Percentiles rank a stretch among this genome's conserved stretches.
phyloP scores from a whole-genome alignment of 1,140 invertebrate species.

The Hesperophylax magnus region DNA sequence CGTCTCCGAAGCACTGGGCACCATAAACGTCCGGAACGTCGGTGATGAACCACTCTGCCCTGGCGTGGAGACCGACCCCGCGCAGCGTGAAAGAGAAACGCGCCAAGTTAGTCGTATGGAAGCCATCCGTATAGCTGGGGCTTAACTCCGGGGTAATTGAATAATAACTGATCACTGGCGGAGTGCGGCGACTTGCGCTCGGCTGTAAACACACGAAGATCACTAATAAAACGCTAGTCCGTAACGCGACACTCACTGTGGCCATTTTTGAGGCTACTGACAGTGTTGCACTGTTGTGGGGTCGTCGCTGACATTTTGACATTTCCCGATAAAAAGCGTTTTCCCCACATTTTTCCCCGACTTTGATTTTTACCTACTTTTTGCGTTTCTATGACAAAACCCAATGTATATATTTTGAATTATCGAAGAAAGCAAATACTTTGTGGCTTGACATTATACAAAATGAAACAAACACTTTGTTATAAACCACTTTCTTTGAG shows the following conservation, averaged over 20 bases:
- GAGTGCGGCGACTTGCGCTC: slow-evolving; percentile 40
- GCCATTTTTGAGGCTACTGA: slow-evolving; percentile 62
- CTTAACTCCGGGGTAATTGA: too few species aligned
- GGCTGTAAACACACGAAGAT: slow-evolving; percentile 60
- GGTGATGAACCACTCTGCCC: slow-evolving; percentile 66
- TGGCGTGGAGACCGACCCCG: slow-evolving; percentile 64
- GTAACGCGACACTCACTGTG: slow-evolving; percentile 62
- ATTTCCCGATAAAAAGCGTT: slow-evolving; percentile 5
- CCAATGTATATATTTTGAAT: too few species aligned
- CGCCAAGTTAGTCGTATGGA: too few species aligned
- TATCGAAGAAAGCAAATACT: too few species aligned
- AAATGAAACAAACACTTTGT: too few species aligned
- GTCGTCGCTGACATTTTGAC: slow-evolving; percentile 22
- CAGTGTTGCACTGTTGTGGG: not conserved
- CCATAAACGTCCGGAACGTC: slow-evolving; percentile 47
- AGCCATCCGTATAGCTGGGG: too few species aligned
- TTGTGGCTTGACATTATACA: too few species aligned
- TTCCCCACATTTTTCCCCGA: slow-evolving; percentile 22
- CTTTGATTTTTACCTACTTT: not conserved
- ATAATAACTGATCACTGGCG: slow-evolving; percentile 61
- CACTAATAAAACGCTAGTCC: slow-evolving; percentile 67
- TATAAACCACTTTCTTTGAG: too few species aligned
- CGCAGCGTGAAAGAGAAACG: slow-evolving; percentile 60
- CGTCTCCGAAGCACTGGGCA: slow-evolving; percentile 2
- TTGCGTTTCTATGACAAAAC: not conserved